Evolutionary conservation across 2,113 vertebrate species (phyloP), one percentile per base, ranked within the genome.

Genomic region (Charina bottae): DNA sequence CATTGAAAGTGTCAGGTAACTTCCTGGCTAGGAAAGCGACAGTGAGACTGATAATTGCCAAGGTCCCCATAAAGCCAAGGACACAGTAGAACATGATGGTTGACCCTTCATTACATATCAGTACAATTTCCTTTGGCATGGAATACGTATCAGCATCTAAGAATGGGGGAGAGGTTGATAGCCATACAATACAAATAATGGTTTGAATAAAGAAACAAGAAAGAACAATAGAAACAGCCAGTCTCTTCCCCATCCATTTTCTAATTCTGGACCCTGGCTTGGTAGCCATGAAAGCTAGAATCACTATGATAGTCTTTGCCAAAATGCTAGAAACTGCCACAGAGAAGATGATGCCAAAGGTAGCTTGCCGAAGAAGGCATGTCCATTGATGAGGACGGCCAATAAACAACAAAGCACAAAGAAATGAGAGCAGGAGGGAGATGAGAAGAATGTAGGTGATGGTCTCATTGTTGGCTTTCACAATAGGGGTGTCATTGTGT

Each of bases 11-110:
- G 7, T 56, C 15, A 10, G 55, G 55, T 8, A 56, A 56, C 0
- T 56, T 56, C 55, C 55, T 56, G 55, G 17, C 17, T 5, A 58
- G 56, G 4, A 78, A 78, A 78, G 17, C 68, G 6, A 78, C 17
- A 0, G 19, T 0, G 17, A 78, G 96, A 28, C 97, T 93, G 49
- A 97, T 89, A 87, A 95, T 95, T n/a, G 97, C 97, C 90, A 98
- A 93, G 90, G 98, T 93, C 6, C 97, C 97, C 7, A 98, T 97
- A 96, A 98, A 98, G 21, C 97, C 97, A 92, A 98, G 92, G 19
- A 98, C 95, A 24, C 42, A 84, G 23, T 92, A 92, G 56, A 98
- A 98, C n/a, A 97, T 97, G 33, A 96, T 89, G 62, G 96, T 93
- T 42, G 97, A 98, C 37, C 94, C 94, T 91, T 97, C 96, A 42